Evolutionary conservation across 2,888 invertebrate species (phyloP).

Genomic region (Drosophila colorata): DNA sequence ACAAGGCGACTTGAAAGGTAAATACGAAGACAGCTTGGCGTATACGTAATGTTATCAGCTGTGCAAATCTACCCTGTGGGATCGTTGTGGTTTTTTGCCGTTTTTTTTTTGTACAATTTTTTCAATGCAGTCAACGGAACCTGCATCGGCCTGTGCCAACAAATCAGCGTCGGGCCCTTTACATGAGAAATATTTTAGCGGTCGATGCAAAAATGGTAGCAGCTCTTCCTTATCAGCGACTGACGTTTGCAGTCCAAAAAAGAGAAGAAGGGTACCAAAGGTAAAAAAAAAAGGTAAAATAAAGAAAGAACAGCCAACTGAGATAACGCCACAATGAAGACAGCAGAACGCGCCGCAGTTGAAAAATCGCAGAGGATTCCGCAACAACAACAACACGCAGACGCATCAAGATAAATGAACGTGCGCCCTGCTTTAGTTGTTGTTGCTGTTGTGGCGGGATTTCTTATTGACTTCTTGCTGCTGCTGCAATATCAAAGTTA

Average conservation of each 20-base stretch:
- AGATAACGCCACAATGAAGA: conserved; percentile 81
- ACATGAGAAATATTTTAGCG: conserved; percentile 81
- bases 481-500: conserved; percentile 65
- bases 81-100: conserved; percentile 9
- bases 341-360: conserved; percentile 81
- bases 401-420: conserved; percentile 74
- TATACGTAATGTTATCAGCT: conserved; percentile 78
- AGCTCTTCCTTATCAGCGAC: conserved; percentile 70
- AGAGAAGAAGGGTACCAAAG: conserved; percentile 4
- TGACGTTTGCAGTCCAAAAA: conserved; percentile 69
- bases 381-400: conserved; percentile 26
- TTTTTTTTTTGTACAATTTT: neutral
- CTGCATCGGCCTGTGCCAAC: conserved; percentile 18
- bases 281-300: conserved; percentile 23
- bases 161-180: conserved; percentile 68
- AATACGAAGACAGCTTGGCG: conserved; percentile 72
- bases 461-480: conserved; percentile 36
- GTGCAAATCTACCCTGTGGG: conserved; percentile 73
- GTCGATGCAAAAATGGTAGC: conserved; percentile 78
- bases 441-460: conserved; percentile 8
- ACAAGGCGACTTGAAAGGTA: conserved; percentile 67
- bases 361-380: conserved; percentile 66
- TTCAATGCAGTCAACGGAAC: conserved; percentile 40
- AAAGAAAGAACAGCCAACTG: conserved; percentile 37
- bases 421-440: conserved; percentile 53